Conservation (phyloP, 64 coral and sea anemone species). For the Montipora foliosa region DNA sequence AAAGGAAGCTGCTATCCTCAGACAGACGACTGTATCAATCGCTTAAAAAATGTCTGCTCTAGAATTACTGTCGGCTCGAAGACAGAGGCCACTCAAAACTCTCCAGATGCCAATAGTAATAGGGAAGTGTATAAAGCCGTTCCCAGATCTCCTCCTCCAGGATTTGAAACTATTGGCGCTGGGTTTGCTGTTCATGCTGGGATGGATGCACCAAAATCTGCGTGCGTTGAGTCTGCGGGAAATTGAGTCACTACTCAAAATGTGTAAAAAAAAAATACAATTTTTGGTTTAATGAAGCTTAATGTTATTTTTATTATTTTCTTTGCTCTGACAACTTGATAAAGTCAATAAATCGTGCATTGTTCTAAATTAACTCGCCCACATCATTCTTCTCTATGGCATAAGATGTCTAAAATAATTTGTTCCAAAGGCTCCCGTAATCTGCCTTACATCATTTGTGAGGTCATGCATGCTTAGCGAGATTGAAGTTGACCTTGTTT, state of each 20-base stretch:
- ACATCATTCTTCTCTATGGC: too few relatives aligned
- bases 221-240: not conserved
- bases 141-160: not conserved
- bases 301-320: not conserved
- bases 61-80: not conserved
- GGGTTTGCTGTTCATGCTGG: not conserved
- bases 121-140: not conserved
- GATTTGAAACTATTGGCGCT: not conserved
- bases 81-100: not conserved
- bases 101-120: not conserved
- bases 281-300: not conserved
- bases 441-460: too few relatives aligned
- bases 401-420: too few relatives aligned
- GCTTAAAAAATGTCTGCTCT: not conserved
- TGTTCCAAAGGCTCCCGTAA: too few relatives aligned
- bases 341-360: too few relatives aligned
- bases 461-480: too few relatives aligned
- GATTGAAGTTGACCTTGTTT: too few relatives aligned
- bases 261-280: not conserved
- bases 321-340: not conserved
- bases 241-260: not conserved
- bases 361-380: too few relatives aligned
- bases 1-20: not conserved
- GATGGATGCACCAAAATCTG: not conserved
- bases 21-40: not conserved